phyloP scores from a whole-genome alignment of 2,888 invertebrate species.

The Catocala sponsa region DNA sequence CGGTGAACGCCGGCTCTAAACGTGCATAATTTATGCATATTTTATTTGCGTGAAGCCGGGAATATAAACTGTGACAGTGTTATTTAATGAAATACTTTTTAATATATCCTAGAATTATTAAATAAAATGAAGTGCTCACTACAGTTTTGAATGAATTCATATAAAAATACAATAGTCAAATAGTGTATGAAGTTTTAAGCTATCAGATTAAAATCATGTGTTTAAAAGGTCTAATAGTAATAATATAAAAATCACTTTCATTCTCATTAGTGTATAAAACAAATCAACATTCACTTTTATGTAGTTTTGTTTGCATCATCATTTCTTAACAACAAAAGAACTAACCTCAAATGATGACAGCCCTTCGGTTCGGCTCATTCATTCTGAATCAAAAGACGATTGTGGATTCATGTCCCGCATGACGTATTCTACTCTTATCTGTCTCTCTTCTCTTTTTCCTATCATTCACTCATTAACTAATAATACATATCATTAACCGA shows the following conservation, averaged over 20 bases:
- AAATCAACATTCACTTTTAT: not conserved
- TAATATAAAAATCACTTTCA: conserved; percentile 1
- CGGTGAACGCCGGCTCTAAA: not conserved
- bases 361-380: not conserved
- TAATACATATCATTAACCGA: not conserved
- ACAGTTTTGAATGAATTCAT: conserved; percentile 19
- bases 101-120: conserved; percentile 14
- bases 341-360: not conserved
- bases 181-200: conserved; percentile 9
- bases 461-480: not conserved
- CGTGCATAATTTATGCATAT: conserved; percentile 13
- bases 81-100: conserved; percentile 23
- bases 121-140: conserved; percentile 17
- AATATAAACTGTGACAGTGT: conserved; percentile 20
- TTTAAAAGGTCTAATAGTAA: conserved; percentile 7
- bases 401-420: conserved; percentile 17
- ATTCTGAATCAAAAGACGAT: conserved; percentile 14
- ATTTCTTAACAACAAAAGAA: not conserved
- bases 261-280: not conserved
- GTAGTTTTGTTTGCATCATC: not conserved
- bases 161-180: conserved; percentile 1
- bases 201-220: conserved; percentile 23
- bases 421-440: conserved; percentile 8
- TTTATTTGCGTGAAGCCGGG: conserved; percentile 17
- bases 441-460: conserved; percentile 1